Evolutionary conservation across 1,140 invertebrate species (phyloP).

Genomic region (Saccostrea cuccullata): DNA sequence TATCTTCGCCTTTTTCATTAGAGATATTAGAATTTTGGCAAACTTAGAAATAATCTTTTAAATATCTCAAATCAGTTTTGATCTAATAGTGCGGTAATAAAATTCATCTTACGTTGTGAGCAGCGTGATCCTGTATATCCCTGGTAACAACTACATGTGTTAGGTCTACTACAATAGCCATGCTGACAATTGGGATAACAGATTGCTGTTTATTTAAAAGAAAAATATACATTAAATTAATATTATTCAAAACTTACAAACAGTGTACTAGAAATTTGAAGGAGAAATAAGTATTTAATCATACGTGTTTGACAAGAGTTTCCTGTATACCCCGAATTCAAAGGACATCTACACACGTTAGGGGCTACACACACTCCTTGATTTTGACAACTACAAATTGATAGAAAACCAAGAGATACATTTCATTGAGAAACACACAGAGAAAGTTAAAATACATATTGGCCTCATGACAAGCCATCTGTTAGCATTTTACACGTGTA

Average conservation of each 20-base stretch:
- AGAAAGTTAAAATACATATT: too few species aligned
- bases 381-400: not conserved
- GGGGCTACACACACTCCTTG: not conserved
- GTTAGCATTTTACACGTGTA: too few species aligned
- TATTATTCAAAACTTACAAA: too few species aligned
- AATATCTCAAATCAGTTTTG: too few species aligned
- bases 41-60: too few species aligned
- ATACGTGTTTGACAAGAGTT: not conserved
- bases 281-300: too few species aligned
- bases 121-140: not conserved
- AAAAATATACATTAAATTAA: too few species aligned
- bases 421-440: not conserved
- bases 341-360: not conserved
- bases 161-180: not conserved
- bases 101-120: not conserved
- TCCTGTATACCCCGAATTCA: not conserved
- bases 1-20: too few species aligned
- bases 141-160: not conserved
- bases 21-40: too few species aligned
- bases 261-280: too few species aligned
- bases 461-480: too few species aligned
- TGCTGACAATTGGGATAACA: not conserved
- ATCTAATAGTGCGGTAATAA: too few species aligned
- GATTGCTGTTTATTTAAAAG: not conserved
- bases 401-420: not conserved